Evolutionary conservation across 92 coral and sea anemone genomes (phyloP), one percentile per base, ranked within the genome.

Genomic region (Parazoanthus darwini): DNA sequence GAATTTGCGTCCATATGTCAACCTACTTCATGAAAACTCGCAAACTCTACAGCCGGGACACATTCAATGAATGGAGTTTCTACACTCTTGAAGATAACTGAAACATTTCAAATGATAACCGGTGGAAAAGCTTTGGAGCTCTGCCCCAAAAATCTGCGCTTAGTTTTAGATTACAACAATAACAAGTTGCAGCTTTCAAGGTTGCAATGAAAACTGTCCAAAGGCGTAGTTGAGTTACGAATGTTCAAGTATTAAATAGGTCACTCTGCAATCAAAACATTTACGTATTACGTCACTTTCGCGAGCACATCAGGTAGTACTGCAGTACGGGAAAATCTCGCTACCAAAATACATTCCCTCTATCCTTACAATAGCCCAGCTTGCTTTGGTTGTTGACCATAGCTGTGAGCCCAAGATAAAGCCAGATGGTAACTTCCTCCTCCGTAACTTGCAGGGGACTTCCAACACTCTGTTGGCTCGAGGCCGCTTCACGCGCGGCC

Each of bases 301-400:
- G 70, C 15, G 26, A 63, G 51, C 25, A 22, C 26, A 63, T n/a
- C 70, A 63, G 25, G 70, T 18, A 22, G 25, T 63, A 18, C 16
- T 0, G 70, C 70, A 63, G 70, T 58, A 23, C 14, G 4, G 66
- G 78, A 74, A 37, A 74, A 42, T 15, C 71, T 46, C 20, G 39
- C 88, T 79, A 91, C 82, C 80, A 96, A 86, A 92, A 91, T 63
- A 97, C 92, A 11, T 56, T 93, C 22, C 99, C 99, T 54, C 99
- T 92, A 85, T 97, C 99, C 77, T 94, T 94, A 43, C 94, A 95
- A 81, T 90, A 97, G 2, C 99, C 99, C 26, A 97, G 96, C 75
- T 88, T 95, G 87, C 99, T 97, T 89, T 97, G 98, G 78, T 97
- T 97, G 58, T 94, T 93, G 43, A 97, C 82, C 89, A 94, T 86